Base-by-base conservation (phyloP, 2,888 invertebrate species). In the Coleophora flavipennella region DNA sequence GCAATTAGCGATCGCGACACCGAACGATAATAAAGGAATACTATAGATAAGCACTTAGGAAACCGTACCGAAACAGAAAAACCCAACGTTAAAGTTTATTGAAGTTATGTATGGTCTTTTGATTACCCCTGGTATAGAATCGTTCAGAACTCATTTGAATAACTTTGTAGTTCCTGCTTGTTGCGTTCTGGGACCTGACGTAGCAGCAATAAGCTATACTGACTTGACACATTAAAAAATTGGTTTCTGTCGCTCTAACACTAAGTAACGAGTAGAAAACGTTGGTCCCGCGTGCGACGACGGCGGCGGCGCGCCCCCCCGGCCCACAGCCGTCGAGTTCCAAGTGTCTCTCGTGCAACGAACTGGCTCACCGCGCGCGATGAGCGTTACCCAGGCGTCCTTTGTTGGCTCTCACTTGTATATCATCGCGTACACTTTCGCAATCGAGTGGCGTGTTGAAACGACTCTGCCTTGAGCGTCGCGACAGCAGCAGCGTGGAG, bases 111-210 rank as follows among this genome's bases (percentile, higher is more conserved):
- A 85, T 85, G 84, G 85, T 85, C 80, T 85, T 77, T 84, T 76
- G 85, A 70, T 85, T 85, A 76, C 76, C 77, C 74, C 85, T 84
- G 61, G 85, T 85, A 71, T 85, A 85, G 73, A 85, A 85, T 64
- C 85, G 84, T 83, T 85, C 85, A 73, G 85, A 84, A 84, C 84
- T 85, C 85, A 85, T 85, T 78, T 85, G 85, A 81, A 85, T 83
- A 81, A 85, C 85, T 78, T 84, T 84, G 74, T 84, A 85, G 71
- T 84, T 85, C 73, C 80, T 84, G 76, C 84, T 84, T 59, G 78
- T 77, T 66, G 78, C 83, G 75, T 73, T 76, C 78, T 66, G 71
- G 79, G 79, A 77, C 83, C 84, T 79, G 69, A 83, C 83, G 84
- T 81, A 83, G 84, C 84, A 81, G 83, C 84, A 80, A 65, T 84